Percentiles rank a stretch among this genome's conserved stretches.
phyloP scores from a whole-genome alignment of 2,113 vertebrate genomes.

The Platycercus adscitus region DNA sequence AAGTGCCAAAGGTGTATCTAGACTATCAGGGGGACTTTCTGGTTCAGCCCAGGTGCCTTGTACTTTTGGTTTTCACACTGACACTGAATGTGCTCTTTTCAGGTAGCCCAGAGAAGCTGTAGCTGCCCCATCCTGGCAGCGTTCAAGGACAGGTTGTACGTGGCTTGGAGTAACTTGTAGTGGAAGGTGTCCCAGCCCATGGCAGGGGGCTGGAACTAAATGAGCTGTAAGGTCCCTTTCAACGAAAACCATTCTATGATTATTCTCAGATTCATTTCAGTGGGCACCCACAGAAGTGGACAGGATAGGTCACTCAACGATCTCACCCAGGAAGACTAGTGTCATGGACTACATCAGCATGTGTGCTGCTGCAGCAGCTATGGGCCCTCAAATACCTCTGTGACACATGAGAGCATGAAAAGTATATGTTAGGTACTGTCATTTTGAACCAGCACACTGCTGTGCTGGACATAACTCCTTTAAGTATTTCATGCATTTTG shows the following conservation, averaged over 20 bases:
- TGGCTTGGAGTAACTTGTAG: too few species aligned
- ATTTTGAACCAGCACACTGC: background rate
- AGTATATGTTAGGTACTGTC: too few species aligned
- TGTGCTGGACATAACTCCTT: background rate
- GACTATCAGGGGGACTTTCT: background rate
- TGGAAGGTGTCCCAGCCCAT: background rate
- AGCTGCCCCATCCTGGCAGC: background rate
- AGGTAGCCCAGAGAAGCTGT: background rate
- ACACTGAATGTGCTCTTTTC: background rate
- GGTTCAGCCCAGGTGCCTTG: background rate
- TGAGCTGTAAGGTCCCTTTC: background rate
- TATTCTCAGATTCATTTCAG: background rate
- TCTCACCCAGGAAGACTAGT: background rate
- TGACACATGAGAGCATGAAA: background rate
- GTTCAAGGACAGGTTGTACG: too few species aligned
- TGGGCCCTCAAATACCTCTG: background rate
- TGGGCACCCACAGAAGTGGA: background rate
- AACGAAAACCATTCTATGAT: background rate
- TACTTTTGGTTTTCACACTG: background rate
- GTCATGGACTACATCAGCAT: background rate
- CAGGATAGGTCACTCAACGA: background rate
- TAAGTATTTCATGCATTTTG: background rate
- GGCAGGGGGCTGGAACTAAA: background rate
- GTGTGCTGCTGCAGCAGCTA: background rate
- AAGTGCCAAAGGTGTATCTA: background rate